Conservation (phyloP, 2,797 vertebrate genomes). For the Myotis findleyi region DNA sequence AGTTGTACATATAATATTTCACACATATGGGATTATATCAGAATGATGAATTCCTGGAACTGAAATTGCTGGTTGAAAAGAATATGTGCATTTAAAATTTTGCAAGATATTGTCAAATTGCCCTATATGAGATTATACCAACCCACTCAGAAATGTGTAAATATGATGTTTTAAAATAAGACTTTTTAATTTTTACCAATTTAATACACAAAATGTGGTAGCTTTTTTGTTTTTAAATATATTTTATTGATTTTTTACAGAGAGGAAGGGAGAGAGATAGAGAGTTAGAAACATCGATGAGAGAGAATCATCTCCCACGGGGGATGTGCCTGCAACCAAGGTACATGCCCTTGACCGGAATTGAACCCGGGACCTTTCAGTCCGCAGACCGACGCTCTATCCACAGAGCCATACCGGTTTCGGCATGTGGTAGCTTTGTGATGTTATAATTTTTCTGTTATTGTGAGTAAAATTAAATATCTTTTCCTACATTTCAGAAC, state of each 20-base stretch:
- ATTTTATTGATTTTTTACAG: too few relatives aligned
- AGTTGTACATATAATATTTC: background rate
- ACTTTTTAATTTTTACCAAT: background rate
- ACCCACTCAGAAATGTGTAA: background rate
- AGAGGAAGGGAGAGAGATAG: too few relatives aligned
- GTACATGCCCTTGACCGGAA: too few relatives aligned
- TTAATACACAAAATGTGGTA: background rate
- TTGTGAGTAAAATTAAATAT: background rate
- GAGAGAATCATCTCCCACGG: too few relatives aligned
- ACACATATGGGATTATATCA: background rate
- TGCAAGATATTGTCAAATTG: background rate
- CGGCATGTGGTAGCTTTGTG: background rate
- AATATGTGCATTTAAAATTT: slow-evolving; percentile 11
- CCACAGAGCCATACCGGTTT: too few relatives aligned
- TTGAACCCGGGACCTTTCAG: too few relatives aligned
- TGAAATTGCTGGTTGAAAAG: slow-evolving; percentile 15
- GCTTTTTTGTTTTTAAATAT: background rate
- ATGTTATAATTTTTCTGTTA: background rate
- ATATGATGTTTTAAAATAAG: background rate
- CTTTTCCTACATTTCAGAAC: background rate
- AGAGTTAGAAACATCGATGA: too few relatives aligned
- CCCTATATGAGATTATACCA: background rate
- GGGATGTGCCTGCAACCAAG: too few relatives aligned
- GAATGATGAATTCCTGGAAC: slow-evolving; percentile 4
- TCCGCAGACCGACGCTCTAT: too few relatives aligned